Percentiles rank a stretch among this genome's conserved stretches.
Conservation (phyloP, 1,140 invertebrate species). For the Polyergus mexicanus region DNA sequence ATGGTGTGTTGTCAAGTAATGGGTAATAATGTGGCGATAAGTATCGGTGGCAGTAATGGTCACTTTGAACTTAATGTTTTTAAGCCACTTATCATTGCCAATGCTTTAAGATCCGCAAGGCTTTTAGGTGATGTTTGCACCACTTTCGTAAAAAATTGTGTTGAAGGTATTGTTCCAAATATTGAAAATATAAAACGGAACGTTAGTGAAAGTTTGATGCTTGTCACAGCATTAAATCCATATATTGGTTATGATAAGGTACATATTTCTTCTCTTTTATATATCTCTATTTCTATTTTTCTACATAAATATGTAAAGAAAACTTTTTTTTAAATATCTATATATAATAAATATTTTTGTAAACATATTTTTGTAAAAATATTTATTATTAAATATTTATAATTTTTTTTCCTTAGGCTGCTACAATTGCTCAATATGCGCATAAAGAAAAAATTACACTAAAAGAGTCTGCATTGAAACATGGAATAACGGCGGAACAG, state of each 20-base stretch:
- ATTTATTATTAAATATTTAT: neutral
- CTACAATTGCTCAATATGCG: constrained; percentile 98
- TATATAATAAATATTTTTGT: too few species aligned
- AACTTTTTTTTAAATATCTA: too few species aligned
- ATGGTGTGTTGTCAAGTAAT: constrained; percentile 99
- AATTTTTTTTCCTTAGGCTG: constrained; percentile 88
- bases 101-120: constrained; percentile 96
- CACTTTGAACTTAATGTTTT: constrained; percentile 99
- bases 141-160: constrained; percentile 96
- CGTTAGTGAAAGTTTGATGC: constrained; percentile 98
- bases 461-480: constrained; percentile 96
- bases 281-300: neutral
- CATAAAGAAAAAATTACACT: constrained; percentile 97
- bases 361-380: too few species aligned
- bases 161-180: constrained; percentile 96
- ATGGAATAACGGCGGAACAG: constrained; percentile 90
- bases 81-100: constrained; percentile 99
- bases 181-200: constrained; percentile 92
- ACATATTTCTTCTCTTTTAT: constrained; percentile 24
- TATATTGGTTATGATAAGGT: constrained; percentile 99
- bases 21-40: constrained; percentile 98
- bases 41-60: constrained; percentile 97
- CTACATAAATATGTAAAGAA: too few species aligned
- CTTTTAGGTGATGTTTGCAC: constrained; percentile 90
- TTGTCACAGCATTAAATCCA: constrained; percentile 99